These are phyloP conservation scores for Mus minutoides DNA, from an alignment of 2,797 vertebrate species.

Conservation along the genomic window DNA sequence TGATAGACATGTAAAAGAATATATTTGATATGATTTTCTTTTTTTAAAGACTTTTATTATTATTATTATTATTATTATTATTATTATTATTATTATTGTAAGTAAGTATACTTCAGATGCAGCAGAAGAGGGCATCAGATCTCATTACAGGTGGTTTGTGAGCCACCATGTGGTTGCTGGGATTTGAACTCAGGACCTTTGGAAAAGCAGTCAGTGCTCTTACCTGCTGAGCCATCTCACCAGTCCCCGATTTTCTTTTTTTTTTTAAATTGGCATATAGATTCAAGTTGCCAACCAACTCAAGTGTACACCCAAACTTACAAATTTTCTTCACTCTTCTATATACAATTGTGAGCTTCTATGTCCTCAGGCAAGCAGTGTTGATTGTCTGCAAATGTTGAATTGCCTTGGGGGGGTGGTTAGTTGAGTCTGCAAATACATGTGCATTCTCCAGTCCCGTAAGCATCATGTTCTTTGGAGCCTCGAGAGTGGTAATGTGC, in stretches of 20 bases:
- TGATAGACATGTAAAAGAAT: not conserved
- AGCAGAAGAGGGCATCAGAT: too few relatives aligned
- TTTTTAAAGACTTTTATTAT: too few relatives aligned
- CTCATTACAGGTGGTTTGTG: too few relatives aligned
- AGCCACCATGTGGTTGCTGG: too few relatives aligned
- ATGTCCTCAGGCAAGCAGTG: not conserved
- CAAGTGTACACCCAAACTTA: not conserved
- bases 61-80: too few relatives aligned
- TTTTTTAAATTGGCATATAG: not conserved
- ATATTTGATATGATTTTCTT: not conserved
- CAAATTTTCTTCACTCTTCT: constrained; percentile 1
- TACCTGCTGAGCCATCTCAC: too few relatives aligned
- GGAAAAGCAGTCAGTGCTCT: too few relatives aligned
- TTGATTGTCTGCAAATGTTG: not conserved
- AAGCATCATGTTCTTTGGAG: not conserved
- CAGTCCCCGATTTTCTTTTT: too few relatives aligned
- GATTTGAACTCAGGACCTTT: too few relatives aligned
- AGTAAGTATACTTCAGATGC: too few relatives aligned
- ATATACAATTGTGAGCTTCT: not conserved
- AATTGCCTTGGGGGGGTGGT: not conserved
- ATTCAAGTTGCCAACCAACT: not conserved
- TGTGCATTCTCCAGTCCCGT: not conserved
- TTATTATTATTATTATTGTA: too few relatives aligned
- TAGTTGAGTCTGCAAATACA: not conserved
- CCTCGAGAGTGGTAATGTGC: not conserved